Conservation (phyloP, 2,113 vertebrate species). For the Thalassoma bifasciatum region DNA sequence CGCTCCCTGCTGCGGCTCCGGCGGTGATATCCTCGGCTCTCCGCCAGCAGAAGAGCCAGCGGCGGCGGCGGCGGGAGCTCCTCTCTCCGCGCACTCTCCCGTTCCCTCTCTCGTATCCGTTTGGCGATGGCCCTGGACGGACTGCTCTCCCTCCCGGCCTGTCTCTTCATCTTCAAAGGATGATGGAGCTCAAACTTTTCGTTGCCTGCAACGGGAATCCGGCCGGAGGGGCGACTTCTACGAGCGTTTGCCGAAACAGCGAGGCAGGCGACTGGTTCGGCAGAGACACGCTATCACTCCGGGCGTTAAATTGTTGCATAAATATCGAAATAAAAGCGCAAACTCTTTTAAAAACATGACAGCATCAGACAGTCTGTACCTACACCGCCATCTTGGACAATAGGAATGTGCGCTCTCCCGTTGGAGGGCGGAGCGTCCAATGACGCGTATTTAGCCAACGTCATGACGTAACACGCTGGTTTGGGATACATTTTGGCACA, state of each 20-base stretch:
- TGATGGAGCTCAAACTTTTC: constrained; percentile 78
- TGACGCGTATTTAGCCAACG: constrained; percentile 34
- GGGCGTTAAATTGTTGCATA: neutral
- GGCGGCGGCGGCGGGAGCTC: constrained; percentile 79
- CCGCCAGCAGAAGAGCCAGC: constrained; percentile 79
- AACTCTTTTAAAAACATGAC: constrained; percentile 77
- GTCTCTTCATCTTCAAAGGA: constrained; percentile 88
- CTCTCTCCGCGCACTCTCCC: constrained; percentile 83
- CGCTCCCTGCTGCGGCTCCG: constrained; percentile 84
- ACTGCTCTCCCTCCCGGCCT: constrained; percentile 90
- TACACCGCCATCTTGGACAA: constrained; percentile 98
- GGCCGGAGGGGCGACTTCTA: constrained; percentile 15
- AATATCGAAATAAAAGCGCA: constrained; percentile 16
- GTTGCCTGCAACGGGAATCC: constrained; percentile 58
- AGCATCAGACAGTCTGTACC: constrained; percentile 80
- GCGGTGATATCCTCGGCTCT: constrained; percentile 84
- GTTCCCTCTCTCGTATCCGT: constrained; percentile 85
- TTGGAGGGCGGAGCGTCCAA: constrained; percentile 60
- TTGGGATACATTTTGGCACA: too few relatives aligned
- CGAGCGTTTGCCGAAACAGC: constrained; percentile 7
- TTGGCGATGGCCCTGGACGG: constrained; percentile 86
- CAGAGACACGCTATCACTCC: neutral
- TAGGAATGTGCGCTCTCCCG: constrained; percentile 85
- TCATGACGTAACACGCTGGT: constrained; percentile 47
- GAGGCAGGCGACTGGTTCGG: constrained; percentile 26